These are phyloP conservation scores for Syritta pipiens DNA, from an alignment of 2,888 invertebrate genomes.

Conservation along the genomic window DNA sequence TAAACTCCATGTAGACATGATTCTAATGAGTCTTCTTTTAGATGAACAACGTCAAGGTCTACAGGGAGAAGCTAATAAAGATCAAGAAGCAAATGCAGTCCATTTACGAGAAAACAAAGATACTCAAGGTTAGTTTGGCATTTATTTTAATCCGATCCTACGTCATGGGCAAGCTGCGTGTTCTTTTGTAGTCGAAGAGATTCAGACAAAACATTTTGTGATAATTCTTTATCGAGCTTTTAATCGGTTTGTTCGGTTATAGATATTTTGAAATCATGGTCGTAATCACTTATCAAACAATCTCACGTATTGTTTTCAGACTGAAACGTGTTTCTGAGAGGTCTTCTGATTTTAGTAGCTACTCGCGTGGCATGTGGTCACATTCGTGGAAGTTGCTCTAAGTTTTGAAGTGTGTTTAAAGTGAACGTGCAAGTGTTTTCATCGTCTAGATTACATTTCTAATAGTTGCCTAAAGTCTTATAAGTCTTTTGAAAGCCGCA, in stretches of 20 bases:
- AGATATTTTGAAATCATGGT: too few relatives aligned
- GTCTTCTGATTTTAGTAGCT: neutral
- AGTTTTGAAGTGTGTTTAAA: too few relatives aligned
- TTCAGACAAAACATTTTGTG: too few relatives aligned
- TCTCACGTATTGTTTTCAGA: neutral
- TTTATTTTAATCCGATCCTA: too few relatives aligned
- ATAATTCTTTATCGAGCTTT: too few relatives aligned
- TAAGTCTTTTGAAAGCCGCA: too few relatives aligned
- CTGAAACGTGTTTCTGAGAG: too few relatives aligned
- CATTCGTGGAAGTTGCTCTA: too few relatives aligned
- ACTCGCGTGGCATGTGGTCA: neutral
- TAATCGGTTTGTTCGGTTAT: too few relatives aligned
- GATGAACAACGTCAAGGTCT: constrained; percentile 76
- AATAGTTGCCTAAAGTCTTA: too few relatives aligned
- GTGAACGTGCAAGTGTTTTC: too few relatives aligned
- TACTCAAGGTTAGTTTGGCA: constrained; percentile 76
- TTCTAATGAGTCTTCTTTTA: constrained; percentile 41
- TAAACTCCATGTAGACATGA: neutral
- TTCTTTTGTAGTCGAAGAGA: neutral
- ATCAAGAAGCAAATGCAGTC: constrained; percentile 78
- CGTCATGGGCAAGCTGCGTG: neutral
- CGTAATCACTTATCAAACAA: neutral
- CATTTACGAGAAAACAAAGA: constrained; percentile 77
- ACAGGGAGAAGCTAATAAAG: constrained; percentile 76
- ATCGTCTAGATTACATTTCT: too few relatives aligned